phyloP scores from a whole-genome alignment of 2,888 invertebrate species.

The Apodemia mormo region DNA sequence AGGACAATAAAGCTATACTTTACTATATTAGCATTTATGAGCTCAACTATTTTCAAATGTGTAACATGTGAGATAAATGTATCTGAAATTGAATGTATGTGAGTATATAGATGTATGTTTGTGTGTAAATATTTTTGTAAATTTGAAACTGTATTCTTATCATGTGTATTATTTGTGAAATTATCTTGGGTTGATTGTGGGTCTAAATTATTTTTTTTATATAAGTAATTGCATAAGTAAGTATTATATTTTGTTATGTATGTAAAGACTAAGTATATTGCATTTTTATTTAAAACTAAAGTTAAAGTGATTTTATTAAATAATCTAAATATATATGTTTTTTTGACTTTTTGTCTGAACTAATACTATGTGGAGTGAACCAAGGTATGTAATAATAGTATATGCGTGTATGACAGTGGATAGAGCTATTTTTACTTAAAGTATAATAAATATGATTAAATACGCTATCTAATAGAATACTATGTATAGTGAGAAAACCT shows the following conservation, averaged over 20 bases:
- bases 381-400: no score
- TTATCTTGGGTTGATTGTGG: not conserved
- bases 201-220: no score
- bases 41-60: not conserved
- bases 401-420: no score
- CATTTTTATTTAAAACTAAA: no score
- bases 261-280: no score
- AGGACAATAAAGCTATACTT: not conserved
- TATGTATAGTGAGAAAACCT: no score
- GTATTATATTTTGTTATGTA: not conserved
- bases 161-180: not conserved
- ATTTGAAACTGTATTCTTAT: no score
- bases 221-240: not conserved
- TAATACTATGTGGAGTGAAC: no score
- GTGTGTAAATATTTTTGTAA: no score
- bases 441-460: no score
- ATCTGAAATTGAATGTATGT: not conserved
- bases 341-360: not conserved
- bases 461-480: no score
- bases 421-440: no score
- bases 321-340: not conserved
- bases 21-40: not conserved
- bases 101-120: not conserved
- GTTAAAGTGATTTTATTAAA: not conserved
- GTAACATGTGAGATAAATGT: not conserved